Conservation (phyloP, 2,797 vertebrate genomes). For the Momotus momota region DNA sequence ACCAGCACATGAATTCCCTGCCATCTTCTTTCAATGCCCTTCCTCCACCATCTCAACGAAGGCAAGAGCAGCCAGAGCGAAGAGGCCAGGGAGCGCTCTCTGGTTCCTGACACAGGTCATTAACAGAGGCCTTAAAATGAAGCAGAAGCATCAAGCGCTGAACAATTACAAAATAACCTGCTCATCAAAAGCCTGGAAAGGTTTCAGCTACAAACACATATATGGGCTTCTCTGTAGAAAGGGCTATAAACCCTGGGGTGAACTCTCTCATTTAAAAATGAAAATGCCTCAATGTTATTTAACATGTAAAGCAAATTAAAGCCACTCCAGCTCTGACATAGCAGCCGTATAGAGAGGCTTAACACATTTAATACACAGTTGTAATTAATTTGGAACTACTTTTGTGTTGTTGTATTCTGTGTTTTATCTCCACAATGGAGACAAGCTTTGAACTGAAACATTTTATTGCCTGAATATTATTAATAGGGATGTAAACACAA, state of each 20-base stretch:
- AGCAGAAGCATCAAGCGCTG: not conserved
- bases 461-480: not conserved
- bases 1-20: not conserved
- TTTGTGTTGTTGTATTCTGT: not conserved
- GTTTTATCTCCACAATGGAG: not conserved
- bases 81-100: not conserved
- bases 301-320: constrained; percentile 46
- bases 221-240: not conserved
- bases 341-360: not conserved
- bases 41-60: not conserved
- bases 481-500: not conserved
- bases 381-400: not conserved
- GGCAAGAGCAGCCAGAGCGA: not conserved
- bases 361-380: not conserved
- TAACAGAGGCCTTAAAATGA: not conserved
- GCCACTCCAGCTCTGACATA: not conserved
- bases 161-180: not conserved
- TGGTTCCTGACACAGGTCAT: not conserved
- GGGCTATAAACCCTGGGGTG: constrained; percentile 25
- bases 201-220: not conserved
- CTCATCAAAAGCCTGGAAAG: constrained; percentile 10
- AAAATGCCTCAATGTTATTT: not conserved
- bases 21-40: not conserved
- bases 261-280: constrained; percentile 12
- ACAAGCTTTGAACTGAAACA: not conserved